A percentile compares a stretch with the other conserved stretches of the same genome.
Conservation (phyloP, 1,140 invertebrate species). For the Penaeus japonicus region DNA sequence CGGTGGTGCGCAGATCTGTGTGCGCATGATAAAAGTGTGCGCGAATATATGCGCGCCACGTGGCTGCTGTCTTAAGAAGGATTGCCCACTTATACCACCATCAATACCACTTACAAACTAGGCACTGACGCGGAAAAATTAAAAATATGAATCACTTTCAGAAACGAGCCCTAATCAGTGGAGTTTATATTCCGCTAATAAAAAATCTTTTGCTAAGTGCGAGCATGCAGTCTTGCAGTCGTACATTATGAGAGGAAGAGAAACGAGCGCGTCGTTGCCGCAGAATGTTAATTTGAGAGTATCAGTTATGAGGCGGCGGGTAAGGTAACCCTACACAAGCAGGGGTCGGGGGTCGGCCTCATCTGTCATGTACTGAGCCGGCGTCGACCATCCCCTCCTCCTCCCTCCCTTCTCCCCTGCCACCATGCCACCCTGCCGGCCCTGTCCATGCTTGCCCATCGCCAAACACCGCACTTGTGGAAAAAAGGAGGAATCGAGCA, state of each 20-base stretch:
- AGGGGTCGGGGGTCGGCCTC: not conserved
- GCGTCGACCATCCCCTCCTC: not conserved
- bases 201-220: too few relatives aligned
- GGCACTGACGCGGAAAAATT: not conserved
- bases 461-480: too few relatives aligned
- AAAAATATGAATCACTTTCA: too few relatives aligned
- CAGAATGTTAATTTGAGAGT: not conserved
- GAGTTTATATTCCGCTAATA: too few relatives aligned
- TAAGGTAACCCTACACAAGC: constrained; percentile 2
- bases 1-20: not conserved
- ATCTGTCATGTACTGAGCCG: not conserved
- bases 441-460: not conserved
- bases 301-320: constrained; percentile 11
- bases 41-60: not conserved
- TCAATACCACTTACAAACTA: not conserved
- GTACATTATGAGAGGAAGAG: not conserved
- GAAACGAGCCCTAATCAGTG: too few relatives aligned
- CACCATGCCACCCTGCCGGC: not conserved
- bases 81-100: not conserved
- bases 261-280: not conserved
- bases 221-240: not conserved
- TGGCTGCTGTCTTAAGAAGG: not conserved
- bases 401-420: not conserved
- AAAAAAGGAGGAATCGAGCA: too few relatives aligned
- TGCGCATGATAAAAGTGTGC: not conserved